Base-by-base conservation (phyloP, 2,888 invertebrate species). In the Ctena decussata region DNA sequence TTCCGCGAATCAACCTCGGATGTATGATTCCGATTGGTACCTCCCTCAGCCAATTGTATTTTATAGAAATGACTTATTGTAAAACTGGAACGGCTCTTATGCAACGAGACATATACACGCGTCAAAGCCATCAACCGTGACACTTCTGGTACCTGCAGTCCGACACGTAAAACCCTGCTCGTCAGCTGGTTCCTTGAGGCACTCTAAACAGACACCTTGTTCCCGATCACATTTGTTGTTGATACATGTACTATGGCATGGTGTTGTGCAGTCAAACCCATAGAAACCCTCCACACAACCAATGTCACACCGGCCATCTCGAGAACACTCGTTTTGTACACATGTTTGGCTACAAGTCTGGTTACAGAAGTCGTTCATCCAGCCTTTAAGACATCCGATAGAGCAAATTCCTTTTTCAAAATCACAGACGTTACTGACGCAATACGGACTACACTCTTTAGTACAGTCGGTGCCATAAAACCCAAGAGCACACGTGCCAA, bases 221-320 rank as follows among this genome's bases (percentile, higher is more conserved):
- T 79, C 80, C 5, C 75, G 12, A 53, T 84, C 35, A 49, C 84
- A 84, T n/a, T 73, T 71, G 44, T 71, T 41, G 53, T 84, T 77
- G 0, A 60, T 84, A 35, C 84, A 80, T 5, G 79, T 84, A 2
- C 18, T 49, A 0, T 30, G 5, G 41, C 84, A 84, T 0, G n/a
- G 15, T 8, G 21, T 21, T 3, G 46, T 49, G 27, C 84, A 84
- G n/a, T 75, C 75, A 44, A 72, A 76, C 6, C 84, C 84, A 65
- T 41, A 84, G 70, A 37, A 84, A 1, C 77, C 82, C 0, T 57
- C 18, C 12, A 76, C 12, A 60, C 88, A 88, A 6, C 84, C 85
- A n/a, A 75, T 65, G 2, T 12, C 18, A 41, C 87, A 85, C 0
- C 49, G 41, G 18, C 84, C 84, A 60, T 57, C 46, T 41, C 85